Evolutionary conservation across 92 coral and sea anemone genomes (phyloP).

Genomic region (Epizoanthus scotinus): DNA sequence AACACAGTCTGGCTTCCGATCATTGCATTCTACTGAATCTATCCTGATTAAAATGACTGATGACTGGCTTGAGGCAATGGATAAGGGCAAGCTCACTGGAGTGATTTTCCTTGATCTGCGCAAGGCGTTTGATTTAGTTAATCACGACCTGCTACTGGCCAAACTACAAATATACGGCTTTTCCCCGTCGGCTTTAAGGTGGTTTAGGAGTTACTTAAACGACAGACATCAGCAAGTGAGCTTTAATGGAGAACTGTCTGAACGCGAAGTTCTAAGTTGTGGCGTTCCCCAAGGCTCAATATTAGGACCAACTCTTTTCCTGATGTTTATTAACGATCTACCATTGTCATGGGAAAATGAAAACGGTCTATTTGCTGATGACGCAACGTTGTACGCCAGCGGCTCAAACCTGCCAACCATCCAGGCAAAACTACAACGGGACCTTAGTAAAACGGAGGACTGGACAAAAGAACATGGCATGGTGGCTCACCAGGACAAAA

Average conservation of each 20-base stretch:
- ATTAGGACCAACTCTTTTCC: constrained; percentile 5
- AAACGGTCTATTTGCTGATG: constrained; percentile 41
- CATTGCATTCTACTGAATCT: neutral
- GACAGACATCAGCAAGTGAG: constrained; percentile 15
- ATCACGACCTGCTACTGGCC: neutral
- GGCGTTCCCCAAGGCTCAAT: constrained; percentile 18
- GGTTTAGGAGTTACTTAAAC: neutral
- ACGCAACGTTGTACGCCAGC: constrained; percentile 32
- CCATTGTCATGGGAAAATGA: constrained; percentile 23
- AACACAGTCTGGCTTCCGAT: constrained; percentile 14
- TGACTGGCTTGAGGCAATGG: constrained; percentile 16
- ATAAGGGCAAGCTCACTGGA: constrained; percentile 13
- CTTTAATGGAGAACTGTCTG: constrained; percentile 2
- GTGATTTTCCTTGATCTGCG: neutral
- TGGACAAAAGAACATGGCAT: neutral
- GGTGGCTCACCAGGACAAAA: constrained; percentile 43
- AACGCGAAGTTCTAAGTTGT: neutral
- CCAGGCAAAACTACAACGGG: constrained; percentile 2
- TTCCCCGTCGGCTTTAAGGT: no score
- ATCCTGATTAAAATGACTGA: constrained; percentile 11
- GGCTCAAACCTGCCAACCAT: neutral
- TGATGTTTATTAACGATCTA: constrained; percentile 7
- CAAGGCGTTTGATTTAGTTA: constrained; percentile 13
- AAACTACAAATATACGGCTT: neutral
- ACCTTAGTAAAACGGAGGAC: neutral